Base-by-base conservation (phyloP, 2,797 vertebrate species). In the Anabas testudineus region DNA sequence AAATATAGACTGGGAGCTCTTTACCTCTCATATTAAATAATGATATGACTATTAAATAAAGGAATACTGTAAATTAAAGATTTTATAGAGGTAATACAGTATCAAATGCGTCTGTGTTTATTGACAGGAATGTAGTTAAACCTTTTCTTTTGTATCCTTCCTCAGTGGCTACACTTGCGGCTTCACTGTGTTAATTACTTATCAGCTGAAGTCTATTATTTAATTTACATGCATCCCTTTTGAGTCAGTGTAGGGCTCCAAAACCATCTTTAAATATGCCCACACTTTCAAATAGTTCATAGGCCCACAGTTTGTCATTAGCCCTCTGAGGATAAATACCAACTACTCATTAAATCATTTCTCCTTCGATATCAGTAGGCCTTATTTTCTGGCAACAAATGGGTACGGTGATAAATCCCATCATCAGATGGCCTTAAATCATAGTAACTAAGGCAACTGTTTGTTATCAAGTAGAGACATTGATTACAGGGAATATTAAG, bases 301-400 rank as follows among this genome's bases (percentile, higher is more conserved):
- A 80, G 80, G 78, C 78, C 71, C 60, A 54, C 59, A 56, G 26
- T 70, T 90, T 75, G 85, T 90, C 82, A 91, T 91, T 90, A 93
- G 91, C 88, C 87, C 87, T 82, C 71, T 70, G 74, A 86, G 65
- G 84, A 87, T 82, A 87, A 91, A 92, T 92, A 91, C 93, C 92
- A 90, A 82, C 70, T 74, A 74, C 83, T 92, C 85, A 91, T 93
- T 94, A 90, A 93, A 91, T 93, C 88, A 93, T 91, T 91, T 86
- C 78, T 85, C 71, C 74, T 56, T 70, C 87, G 54, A 58, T 87
- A 90, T 91, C 88, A 85, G 84, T 70, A 68, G 74, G 60, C 47
- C 68, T 51, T 78, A 67, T 58, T 37, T 62, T 58, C 73, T 78
- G 67, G 71, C 83, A 83, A 86, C 81, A 88, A 84, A 87, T 82